A percentile compares a stretch with the other conserved stretches of the same genome.
These are phyloP conservation scores for Tapirus indicus DNA, from an alignment of 2,797 vertebrate genomes.

Conservation along the genomic window DNA sequence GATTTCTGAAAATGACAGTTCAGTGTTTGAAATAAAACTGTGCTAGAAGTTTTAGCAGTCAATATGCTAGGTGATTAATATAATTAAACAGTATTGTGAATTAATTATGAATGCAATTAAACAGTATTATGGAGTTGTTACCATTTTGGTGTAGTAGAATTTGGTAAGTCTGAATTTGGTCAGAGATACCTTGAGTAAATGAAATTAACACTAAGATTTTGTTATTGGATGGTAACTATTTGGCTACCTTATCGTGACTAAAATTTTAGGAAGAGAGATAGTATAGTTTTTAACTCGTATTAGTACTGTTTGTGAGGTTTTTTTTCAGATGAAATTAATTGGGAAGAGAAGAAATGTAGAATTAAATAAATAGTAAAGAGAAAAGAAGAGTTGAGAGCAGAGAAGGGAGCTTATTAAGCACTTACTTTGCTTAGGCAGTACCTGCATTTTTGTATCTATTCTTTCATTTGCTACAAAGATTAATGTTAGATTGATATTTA, in stretches of 20 bases:
- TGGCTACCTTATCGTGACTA: background rate
- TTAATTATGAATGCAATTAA: background rate
- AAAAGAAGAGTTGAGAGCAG: background rate
- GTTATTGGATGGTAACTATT: background rate
- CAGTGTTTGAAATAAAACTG: background rate
- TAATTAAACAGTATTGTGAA: background rate
- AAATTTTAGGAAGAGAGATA: background rate
- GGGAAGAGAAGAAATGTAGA: background rate
- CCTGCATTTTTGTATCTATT: background rate
- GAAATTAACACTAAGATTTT: background rate
- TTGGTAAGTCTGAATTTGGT: background rate
- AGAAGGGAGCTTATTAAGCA: background rate
- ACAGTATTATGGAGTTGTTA: background rate
- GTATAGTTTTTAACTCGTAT: background rate
- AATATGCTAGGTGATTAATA: background rate
- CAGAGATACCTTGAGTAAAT: background rate
- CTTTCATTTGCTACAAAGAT: background rate
- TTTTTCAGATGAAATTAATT: background rate
- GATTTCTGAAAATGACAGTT: background rate
- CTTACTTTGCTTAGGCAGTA: background rate
- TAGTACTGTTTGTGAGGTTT: background rate
- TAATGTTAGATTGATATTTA: background rate
- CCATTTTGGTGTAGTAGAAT: background rate
- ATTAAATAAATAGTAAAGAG: background rate
- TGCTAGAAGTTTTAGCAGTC: background rate